Evolutionary conservation across 2,888 invertebrate genomes (phyloP).

Genomic region (Xanthorhoe designata): DNA sequence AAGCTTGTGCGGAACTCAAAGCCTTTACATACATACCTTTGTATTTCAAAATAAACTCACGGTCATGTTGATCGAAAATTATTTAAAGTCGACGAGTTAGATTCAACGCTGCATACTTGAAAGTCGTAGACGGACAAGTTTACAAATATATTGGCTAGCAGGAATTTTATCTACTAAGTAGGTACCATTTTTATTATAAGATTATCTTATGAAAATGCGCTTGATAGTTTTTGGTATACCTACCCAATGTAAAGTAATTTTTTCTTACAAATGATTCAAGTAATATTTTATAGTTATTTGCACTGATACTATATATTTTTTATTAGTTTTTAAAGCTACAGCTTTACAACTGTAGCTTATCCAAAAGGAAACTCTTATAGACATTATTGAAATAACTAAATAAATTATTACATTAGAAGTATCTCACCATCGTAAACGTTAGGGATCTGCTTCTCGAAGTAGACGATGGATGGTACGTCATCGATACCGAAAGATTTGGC

Average conservation of each 20-base stretch:
- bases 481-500: conserved; percentile 95
- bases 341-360: no score
- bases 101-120: conserved; percentile 3
- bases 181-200: background rate
- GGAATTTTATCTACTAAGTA: background rate
- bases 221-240: no score
- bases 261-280: no score
- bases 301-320: no score
- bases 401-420: background rate
- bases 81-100: conserved; percentile 13
- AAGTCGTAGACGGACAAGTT: background rate
- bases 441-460: conserved; percentile 97
- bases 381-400: no score
- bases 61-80: conserved; percentile 12
- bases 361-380: no score
- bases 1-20: conserved; percentile 4
- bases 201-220: no score
- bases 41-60: conserved; percentile 23
- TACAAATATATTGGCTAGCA: conserved; percentile 3
- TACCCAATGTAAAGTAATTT: no score
- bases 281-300: no score
- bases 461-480: conserved; percentile 93
- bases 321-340: no score
- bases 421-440: conserved; percentile 93
- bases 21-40: background rate